These are phyloP conservation scores for Drosophila aff. DNA, from an alignment of 1,140 invertebrate species.

Conservation along the genomic window DNA sequence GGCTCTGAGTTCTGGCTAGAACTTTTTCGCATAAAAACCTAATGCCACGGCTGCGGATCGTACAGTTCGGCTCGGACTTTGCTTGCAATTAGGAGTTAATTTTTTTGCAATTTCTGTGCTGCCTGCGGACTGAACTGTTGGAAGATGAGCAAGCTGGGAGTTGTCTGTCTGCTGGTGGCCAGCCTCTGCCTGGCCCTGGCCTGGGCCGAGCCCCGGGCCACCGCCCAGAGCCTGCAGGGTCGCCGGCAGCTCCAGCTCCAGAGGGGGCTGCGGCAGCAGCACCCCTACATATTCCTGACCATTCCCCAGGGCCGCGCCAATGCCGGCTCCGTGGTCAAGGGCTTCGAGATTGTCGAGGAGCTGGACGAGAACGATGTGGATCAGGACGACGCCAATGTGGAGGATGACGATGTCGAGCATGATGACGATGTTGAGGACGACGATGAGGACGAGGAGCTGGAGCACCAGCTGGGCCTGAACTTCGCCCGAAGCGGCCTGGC, in stretches of 20 bases:
- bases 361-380: constrained; percentile 11
- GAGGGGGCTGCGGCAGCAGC: constrained; percentile 29
- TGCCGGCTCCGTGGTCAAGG: constrained; percentile 65
- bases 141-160: constrained; percentile 62
- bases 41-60: constrained; percentile 52
- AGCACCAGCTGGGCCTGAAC: constrained; percentile 40
- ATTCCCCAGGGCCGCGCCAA: constrained; percentile 68
- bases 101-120: constrained; percentile 11
- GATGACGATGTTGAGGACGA: not conserved
- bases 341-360: constrained; percentile 65
- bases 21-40: constrained; percentile 82
- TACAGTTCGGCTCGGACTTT: constrained; percentile 77
- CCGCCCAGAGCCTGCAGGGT: constrained; percentile 35
- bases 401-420: not conserved
- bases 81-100: constrained; percentile 76
- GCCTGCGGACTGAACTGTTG: not conserved
- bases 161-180: constrained; percentile 41
- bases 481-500: constrained; percentile 50
- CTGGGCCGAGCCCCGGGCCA: constrained; percentile 55
- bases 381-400: not conserved
- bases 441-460: constrained; percentile 47
- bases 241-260: constrained; percentile 27
- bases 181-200: constrained; percentile 52
- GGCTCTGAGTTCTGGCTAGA: constrained; percentile 19
- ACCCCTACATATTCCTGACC: constrained; percentile 72